phyloP scores from a whole-genome alignment of 2,888 invertebrate species.

The Netelia fuscicornis region DNA sequence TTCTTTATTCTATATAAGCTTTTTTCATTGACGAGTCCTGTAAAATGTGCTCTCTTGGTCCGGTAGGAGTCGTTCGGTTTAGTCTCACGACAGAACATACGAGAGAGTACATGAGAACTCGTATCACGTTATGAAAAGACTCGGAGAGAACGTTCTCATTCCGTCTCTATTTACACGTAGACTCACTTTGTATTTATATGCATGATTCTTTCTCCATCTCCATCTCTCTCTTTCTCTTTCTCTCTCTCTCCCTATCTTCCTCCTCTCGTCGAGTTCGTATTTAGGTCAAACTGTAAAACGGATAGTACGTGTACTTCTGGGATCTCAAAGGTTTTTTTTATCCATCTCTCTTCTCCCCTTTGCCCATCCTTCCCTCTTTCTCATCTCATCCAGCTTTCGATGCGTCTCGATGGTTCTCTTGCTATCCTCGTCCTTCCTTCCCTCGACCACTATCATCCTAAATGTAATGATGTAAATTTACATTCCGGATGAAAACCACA shows the following conservation, averaged over 20 bases:
- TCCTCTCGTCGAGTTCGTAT: slow-evolving; percentile 44
- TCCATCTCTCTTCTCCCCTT: neutral
- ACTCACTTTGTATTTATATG: slow-evolving; percentile 61
- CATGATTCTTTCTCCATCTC: slow-evolving; percentile 6
- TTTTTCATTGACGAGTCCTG: slow-evolving; percentile 36
- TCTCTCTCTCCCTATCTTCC: neutral
- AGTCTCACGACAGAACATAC: slow-evolving; percentile 25
- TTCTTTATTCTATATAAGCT: slow-evolving; percentile 25
- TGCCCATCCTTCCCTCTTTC: neutral
- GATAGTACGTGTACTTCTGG: slow-evolving; percentile 45
- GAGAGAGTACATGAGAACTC: slow-evolving; percentile 13
- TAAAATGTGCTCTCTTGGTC: slow-evolving; percentile 28
- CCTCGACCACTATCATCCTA: slow-evolving; percentile 39
- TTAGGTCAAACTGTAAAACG: slow-evolving; percentile 49
- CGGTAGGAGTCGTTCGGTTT: slow-evolving; percentile 31
- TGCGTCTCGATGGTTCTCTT: slow-evolving; percentile 21
- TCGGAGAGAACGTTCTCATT: slow-evolving; percentile 50
- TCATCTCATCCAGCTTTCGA: neutral
- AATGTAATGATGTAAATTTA: slow-evolving; percentile 47
- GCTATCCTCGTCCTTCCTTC: slow-evolving; percentile 14
- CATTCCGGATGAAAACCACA: slow-evolving; percentile 33
- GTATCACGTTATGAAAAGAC: slow-evolving; percentile 54
- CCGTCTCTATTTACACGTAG: slow-evolving; percentile 56
- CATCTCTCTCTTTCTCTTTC: slow-evolving; percentile 9
- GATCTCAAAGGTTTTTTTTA: slow-evolving; percentile 27